Conservation (phyloP, 2,113 vertebrate genomes). For the Heterochromis multidens region DNA sequence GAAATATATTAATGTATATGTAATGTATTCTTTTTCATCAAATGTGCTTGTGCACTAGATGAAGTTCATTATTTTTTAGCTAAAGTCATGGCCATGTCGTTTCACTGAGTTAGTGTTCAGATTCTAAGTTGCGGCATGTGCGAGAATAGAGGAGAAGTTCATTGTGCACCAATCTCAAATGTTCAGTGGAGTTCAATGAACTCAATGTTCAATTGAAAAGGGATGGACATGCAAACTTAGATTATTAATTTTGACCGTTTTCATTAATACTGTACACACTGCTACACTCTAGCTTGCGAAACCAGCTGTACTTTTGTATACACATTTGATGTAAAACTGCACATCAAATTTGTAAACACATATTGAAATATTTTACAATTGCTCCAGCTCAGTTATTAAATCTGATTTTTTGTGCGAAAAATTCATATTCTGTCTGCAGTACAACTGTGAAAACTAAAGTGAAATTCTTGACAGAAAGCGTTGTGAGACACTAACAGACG, state of each 20-base stretch:
- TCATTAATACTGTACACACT: not conserved
- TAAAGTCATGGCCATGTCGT: not conserved
- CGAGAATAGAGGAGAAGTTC: not conserved
- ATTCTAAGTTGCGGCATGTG: not conserved
- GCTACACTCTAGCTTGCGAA: not conserved
- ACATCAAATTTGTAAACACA: not conserved
- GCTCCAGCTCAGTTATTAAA: not conserved
- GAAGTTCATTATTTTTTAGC: not conserved
- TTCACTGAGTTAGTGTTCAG: not conserved
- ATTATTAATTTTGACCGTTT: not conserved
- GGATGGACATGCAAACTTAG: not conserved
- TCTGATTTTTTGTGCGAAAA: not conserved
- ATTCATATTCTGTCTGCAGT: not conserved
- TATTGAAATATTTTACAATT: not conserved
- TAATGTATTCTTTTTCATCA: not conserved
- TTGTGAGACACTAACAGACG: not conserved
- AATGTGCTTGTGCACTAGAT: not conserved
- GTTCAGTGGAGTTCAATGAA: not conserved
- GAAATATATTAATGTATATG: not conserved
- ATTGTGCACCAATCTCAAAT: not conserved
- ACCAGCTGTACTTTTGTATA: not conserved
- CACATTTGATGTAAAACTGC: not conserved
- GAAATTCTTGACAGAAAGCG: not conserved
- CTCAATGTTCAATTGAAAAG: too few relatives aligned
- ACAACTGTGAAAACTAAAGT: not conserved